Base-by-base conservation (phyloP, 2,113 vertebrate genomes). In the Calyptomena viridis region DNA sequence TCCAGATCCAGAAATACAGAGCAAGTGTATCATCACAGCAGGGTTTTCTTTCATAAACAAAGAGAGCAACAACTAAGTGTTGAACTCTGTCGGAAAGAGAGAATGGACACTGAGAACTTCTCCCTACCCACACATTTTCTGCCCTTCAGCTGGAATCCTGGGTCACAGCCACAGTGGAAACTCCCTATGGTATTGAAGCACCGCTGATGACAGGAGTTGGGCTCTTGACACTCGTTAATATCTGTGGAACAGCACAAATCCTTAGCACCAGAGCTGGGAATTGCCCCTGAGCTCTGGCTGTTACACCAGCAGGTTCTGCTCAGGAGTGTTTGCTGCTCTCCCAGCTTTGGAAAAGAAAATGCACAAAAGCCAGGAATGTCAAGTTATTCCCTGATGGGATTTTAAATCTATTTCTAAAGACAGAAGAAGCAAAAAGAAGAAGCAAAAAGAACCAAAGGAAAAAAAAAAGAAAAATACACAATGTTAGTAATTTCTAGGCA, bases 151-250 rank as follows among this genome's bases (percentile, higher is more conserved):
- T 99, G 99, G 97, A 98, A 99, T 49, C 99, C 99, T 9, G 98
- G 98, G 64, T 99, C 99, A 95, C 99, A 99, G 33, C 98, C 98
- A 92, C 99, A 99, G 73, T 99, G 98, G 96, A 99, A 99, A 89
- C 99, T 99, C 60, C 99, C 99, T 56, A 99, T 97, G 22, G 98
- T 98, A 83, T 99, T 99, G 88, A 99, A 98, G 95, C 99, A 99
- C 49, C 93, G 98, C 46, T 99, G 99, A 84, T 99, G 98, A 84
- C 99, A 99, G 27, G 98, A 98, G 69, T 97, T 98, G 53, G 98
- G 98, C 85, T 99, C 99, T 95, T 99, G 98, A 87, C 99, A 99
- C 97, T 99, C 99, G 1, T 99, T 99, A 80, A 99, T 60, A 90
- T 99, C 99, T 99, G 97, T 93, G 64, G 93, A 94, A 94, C 56